Percentiles rank a stretch among this genome's conserved stretches.
Conservation (phyloP, 53 echinoderm and acorn worm genomes). For the Apostichopus leukothele region DNA sequence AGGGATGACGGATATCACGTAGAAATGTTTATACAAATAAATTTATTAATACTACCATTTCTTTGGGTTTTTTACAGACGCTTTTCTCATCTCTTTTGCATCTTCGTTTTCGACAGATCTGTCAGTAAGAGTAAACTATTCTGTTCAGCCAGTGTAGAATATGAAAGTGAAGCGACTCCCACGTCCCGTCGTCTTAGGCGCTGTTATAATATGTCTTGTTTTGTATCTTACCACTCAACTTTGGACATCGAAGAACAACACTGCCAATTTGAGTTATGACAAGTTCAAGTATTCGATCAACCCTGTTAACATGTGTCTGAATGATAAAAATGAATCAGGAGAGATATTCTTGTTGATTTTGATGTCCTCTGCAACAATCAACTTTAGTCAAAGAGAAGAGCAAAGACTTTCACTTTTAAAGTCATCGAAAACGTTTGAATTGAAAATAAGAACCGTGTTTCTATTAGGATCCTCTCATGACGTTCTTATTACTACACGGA, state of each 20-base stretch:
- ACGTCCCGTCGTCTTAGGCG: too few relatives aligned
- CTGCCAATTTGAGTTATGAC: not conserved
- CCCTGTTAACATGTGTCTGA: not conserved
- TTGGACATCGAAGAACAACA: not conserved
- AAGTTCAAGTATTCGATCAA: not conserved
- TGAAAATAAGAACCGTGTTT: not conserved
- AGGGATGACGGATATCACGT: too few relatives aligned
- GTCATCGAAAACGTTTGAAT: not conserved
- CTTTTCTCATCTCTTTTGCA: too few relatives aligned
- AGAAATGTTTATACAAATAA: too few relatives aligned
- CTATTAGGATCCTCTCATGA: not conserved
- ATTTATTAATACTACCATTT: too few relatives aligned
- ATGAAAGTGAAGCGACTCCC: too few relatives aligned
- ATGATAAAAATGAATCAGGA: not conserved
- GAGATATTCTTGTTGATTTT: conserved; percentile 5
- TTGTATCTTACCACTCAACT: too few relatives aligned
- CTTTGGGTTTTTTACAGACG: too few relatives aligned
- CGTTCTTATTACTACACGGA: not conserved
- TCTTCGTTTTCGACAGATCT: too few relatives aligned
- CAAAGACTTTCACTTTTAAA: not conserved
- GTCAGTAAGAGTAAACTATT: too few relatives aligned
- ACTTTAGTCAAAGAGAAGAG: not conserved
- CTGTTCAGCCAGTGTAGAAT: too few relatives aligned
- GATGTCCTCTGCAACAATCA: not conserved
- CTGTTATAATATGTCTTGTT: too few relatives aligned